Percentiles rank a stretch among this genome's conserved stretches.
These are phyloP conservation scores for Drosophila neocordata DNA, from an alignment of 1,140 invertebrate genomes.

Conservation along the genomic window DNA sequence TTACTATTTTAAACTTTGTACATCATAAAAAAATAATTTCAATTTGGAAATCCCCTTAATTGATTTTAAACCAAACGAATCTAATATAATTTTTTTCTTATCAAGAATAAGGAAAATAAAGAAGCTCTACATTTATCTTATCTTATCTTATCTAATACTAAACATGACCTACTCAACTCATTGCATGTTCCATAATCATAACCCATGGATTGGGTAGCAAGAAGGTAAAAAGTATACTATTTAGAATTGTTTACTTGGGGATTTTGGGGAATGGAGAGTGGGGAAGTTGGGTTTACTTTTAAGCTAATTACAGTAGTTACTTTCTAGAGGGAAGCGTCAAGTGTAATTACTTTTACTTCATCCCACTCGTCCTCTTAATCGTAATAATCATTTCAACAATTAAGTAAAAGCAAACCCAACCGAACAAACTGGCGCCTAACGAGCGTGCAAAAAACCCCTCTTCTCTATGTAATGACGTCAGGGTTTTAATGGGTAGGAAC, in stretches of 20 bases:
- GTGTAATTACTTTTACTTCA: conserved; percentile 64
- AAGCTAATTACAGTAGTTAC: conserved; percentile 13
- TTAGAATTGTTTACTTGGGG: neutral
- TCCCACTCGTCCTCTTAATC: conserved; percentile 23
- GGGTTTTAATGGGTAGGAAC: neutral
- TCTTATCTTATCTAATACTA: conserved; percentile 23
- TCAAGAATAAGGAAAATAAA: no score
- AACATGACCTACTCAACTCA: conserved; percentile 11
- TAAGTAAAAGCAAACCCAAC: conserved; percentile 38
- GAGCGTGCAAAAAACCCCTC: neutral
- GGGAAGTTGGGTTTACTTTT: neutral
- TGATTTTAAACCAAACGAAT: no score
- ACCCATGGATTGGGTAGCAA: neutral
- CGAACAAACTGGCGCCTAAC: neutral
- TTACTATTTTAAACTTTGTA: no score
- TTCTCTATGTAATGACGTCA: conserved; percentile 39
- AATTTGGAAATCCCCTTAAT: no score
- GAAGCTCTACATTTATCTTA: no score
- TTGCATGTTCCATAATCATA: conserved; percentile 45
- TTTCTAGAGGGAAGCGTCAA: neutral
- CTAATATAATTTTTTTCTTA: no score
- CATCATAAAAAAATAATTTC: no score
- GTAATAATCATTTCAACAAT: conserved; percentile 41
- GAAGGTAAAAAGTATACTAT: neutral
- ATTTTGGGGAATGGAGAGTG: no score